These are phyloP conservation scores for Anniella stebbinsi DNA, from an alignment of 2,797 vertebrate species.

Conservation along the genomic window DNA sequence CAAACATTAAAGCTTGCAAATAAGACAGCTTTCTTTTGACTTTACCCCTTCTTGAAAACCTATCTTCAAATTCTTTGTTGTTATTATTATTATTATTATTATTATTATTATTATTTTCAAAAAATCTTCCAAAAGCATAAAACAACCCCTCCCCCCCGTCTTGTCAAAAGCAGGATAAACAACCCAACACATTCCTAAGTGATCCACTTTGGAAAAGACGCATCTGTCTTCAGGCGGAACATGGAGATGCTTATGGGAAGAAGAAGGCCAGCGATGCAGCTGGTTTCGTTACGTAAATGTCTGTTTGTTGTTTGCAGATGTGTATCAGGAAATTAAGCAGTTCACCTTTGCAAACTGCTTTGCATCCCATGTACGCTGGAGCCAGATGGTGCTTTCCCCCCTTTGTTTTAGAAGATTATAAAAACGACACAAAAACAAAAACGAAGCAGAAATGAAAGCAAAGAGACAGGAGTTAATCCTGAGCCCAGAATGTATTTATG, in stretches of 20 bases:
- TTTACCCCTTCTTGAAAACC: neutral
- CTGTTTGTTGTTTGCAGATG: constrained; percentile 67
- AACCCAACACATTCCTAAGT: constrained; percentile 24
- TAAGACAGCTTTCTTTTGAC: neutral
- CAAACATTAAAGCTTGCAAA: neutral
- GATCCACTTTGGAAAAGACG: constrained; percentile 42
- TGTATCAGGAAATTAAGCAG: constrained; percentile 68
- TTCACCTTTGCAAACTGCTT: constrained; percentile 72
- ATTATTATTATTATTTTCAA: neutral
- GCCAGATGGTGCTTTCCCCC: constrained; percentile 69
- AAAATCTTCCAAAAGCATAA: constrained; percentile 7
- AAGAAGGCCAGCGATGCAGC: constrained; percentile 23
- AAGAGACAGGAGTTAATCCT: constrained; percentile 53
- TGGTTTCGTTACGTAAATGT: constrained; percentile 42
- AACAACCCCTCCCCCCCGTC: constrained; percentile 7
- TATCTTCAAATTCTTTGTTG: constrained; percentile 45
- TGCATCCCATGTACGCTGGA: constrained; percentile 60
- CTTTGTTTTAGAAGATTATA: constrained; percentile 75
- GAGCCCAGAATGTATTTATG: constrained; percentile 11
- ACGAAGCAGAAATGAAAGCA: constrained; percentile 35
- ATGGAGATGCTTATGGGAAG: constrained; percentile 14
- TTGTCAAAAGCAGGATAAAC: constrained; percentile 39
- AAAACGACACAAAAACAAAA: neutral
- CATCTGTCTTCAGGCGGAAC: constrained; percentile 50
- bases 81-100: no score